Conservation (phyloP, 2,113 vertebrate species). For the Delphinus delphis region DNA sequence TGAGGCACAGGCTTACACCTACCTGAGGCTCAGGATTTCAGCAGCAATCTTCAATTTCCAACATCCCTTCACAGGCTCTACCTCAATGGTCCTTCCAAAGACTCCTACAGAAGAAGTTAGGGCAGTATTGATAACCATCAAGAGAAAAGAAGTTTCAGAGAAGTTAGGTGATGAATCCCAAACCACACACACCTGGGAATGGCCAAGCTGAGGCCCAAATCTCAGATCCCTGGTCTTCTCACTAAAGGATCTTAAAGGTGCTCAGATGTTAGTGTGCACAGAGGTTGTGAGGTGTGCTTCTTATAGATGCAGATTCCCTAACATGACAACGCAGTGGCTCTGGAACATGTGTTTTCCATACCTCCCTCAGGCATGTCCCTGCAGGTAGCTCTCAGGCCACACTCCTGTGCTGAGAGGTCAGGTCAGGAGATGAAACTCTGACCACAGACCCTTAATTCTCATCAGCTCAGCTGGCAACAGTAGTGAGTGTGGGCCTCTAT, state of each 20-base stretch:
- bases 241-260: neutral
- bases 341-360: neutral
- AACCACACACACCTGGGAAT: neutral
- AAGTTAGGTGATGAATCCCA: neutral
- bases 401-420: neutral
- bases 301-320: neutral
- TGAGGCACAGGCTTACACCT: neutral
- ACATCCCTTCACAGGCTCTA: fast-evolving
- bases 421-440: neutral
- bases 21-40: neutral
- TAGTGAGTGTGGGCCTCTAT: neutral
- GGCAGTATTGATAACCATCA: too few relatives aligned
- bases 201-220: neutral
- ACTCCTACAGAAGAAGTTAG: neutral
- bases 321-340: neutral
- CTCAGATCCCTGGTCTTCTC: fast-evolving
- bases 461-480: neutral
- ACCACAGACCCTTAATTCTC: neutral
- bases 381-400: neutral
- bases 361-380: fast-evolving
- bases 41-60: neutral
- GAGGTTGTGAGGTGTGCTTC: fast-evolving
- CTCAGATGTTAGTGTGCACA: neutral
- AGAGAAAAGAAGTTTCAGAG: neutral
- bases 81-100: neutral